Evolutionary conservation across 2,113 vertebrate genomes (phyloP), one percentile per base, ranked within the genome.

Genomic region (Tachuris rubrigastra): DNA sequence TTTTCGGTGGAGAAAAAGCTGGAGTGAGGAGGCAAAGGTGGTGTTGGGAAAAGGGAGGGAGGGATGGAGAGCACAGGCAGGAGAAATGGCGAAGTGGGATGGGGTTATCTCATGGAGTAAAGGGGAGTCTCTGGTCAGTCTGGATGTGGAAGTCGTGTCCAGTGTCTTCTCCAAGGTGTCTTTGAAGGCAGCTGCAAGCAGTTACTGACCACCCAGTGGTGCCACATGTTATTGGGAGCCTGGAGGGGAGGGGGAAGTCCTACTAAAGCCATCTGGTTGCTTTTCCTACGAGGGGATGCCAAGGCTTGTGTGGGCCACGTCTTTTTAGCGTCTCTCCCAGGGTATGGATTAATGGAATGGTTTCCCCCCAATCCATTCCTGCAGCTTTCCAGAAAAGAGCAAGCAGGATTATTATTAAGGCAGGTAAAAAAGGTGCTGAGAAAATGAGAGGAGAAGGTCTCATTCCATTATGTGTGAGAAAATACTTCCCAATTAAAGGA

Each of bases 401-500:
- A 78, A 37, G 47, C 49, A 24, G 76, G 68, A 81, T 86, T 87
- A 81, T 86, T 87, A 18, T 94, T 89, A 74, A 93, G 18, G 66
- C 72, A 74, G 76, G 52, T 78, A 82, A 81, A 93, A 87, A 46
- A 0, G 2, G 19, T 5, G 23, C 18, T 0, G 13, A 89, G 86
- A 76, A 96, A 77, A 78, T 47, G 80, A 84, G 63, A 52, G 82
- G 76, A 89, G 78, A 92, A 74, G 59, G 73, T 77, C 94, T 95
- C 37, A 14, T 90, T 86, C 82, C 85, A 69, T 97, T 96, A 94
- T 89, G 71, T 35, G 16, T 73, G 81, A 95, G 84, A 93, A 95
- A 94, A 95, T 91, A 73, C 59, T 31, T 77, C 79, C 74, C 75
- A 91, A 58, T 95, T 95, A 93, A 96, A 87, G 92, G 53, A 90